phyloP scores from a whole-genome alignment of 1,140 invertebrate genomes.

The Eumaeus atala region DNA sequence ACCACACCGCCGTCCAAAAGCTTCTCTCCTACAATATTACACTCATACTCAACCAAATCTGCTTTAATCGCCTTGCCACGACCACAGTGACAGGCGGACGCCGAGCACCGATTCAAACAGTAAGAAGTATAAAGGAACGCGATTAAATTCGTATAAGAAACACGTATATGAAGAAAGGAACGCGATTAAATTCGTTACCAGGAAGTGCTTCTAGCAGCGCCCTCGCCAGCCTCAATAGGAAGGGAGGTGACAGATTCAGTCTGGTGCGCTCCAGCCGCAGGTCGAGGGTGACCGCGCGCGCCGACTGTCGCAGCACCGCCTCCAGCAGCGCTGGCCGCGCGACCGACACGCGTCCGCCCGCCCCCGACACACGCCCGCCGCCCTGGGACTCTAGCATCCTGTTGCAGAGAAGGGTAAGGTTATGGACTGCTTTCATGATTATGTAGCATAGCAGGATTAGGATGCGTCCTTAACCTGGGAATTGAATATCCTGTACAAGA shows the following conservation, averaged over 20 bases:
- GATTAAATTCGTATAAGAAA: too few species aligned
- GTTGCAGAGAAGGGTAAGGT: constrained; percentile 28
- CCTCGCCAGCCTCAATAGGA: constrained; percentile 79
- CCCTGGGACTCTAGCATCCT: constrained; percentile 82
- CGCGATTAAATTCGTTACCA: too few species aligned
- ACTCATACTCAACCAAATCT: too few species aligned
- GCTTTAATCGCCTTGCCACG: too few species aligned
- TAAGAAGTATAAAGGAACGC: too few species aligned
- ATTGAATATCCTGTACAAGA: too few species aligned
- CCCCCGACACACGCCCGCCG: constrained; percentile 74
- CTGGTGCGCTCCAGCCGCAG: constrained; percentile 82
- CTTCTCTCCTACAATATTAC: constrained; percentile 45
- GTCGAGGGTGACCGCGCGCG: constrained; percentile 79
- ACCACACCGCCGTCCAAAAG: constrained; percentile 78
- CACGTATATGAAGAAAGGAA: too few species aligned
- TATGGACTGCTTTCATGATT: too few species aligned
- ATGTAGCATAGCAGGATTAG: too few species aligned
- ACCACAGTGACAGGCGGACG: too few species aligned
- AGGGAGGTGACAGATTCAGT: constrained; percentile 83
- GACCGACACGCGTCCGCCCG: constrained; percentile 73
- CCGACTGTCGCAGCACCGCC: constrained; percentile 63
- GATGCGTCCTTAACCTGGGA: too few species aligned
- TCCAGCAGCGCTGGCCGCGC: constrained; percentile 48
- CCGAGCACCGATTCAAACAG: too few species aligned
- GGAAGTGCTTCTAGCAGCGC: constrained; percentile 82